These are phyloP conservation scores for Anagyrus pseudococci DNA, from an alignment of 2,888 invertebrate species.

Conservation along the genomic window DNA sequence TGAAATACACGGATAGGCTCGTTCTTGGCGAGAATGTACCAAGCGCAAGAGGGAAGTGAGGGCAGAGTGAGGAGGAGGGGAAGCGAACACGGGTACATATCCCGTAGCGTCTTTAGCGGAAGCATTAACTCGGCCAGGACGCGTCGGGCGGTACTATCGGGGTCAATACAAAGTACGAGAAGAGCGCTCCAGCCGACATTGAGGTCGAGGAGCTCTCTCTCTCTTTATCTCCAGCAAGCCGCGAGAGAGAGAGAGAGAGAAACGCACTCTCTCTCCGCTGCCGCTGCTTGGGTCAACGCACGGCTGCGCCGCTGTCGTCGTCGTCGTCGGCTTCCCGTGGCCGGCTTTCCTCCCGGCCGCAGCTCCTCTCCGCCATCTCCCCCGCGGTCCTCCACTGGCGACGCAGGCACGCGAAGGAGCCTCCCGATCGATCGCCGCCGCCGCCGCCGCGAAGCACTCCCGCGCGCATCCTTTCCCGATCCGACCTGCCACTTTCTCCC, in stretches of 20 bases:
- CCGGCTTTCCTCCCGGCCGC: background rate
- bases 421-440: slow-evolving; percentile 33
- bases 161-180: background rate
- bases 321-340: slow-evolving; percentile 24
- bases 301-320: background rate
- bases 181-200: background rate
- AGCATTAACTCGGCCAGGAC: background rate
- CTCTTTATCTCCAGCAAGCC: background rate
- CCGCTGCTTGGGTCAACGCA: no score
- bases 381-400: background rate
- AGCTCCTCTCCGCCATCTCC: slow-evolving; percentile 15
- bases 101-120: no score
- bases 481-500: slow-evolving; percentile 24
- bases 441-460: background rate
- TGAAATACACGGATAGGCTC: no score
- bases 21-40: no score
- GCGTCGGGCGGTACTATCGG: background rate
- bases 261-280: no score
- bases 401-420: slow-evolving; percentile 8
- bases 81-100: no score
- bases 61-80: no score
- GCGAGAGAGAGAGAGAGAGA: no score
- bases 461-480: slow-evolving; percentile 27
- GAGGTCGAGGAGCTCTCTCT: background rate
- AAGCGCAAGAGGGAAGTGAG: no score